Conservation (phyloP, 1,140 invertebrate species). For the Camponotus pennsylvanicus region DNA sequence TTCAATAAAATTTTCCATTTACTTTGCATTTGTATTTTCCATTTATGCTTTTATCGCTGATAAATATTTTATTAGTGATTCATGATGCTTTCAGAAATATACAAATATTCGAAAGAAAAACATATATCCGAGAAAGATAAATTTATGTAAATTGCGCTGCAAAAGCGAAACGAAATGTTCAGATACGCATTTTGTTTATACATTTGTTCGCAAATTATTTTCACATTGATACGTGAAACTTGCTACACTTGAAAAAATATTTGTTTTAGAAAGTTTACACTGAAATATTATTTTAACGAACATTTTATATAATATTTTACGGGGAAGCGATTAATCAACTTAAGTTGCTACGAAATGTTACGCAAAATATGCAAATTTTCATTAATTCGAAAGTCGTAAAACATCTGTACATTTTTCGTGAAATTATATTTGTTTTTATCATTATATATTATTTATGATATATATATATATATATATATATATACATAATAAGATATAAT, state of each 20-base stretch:
- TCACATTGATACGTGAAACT: slow-evolving; percentile 14
- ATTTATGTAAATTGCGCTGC: slow-evolving; percentile 16
- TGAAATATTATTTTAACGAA: slow-evolving; percentile 36
- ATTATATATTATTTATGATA: not conserved
- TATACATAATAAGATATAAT: too few relatives aligned
- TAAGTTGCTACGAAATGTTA: slow-evolving; percentile 6
- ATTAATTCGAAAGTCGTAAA: not conserved
- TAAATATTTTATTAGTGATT: slow-evolving; percentile 47
- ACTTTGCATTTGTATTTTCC: slow-evolving; percentile 13
- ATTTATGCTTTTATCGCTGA: not conserved
- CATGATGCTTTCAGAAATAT: not conserved
- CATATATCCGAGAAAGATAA: slow-evolving; percentile 14
- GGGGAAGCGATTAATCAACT: slow-evolving; percentile 8
- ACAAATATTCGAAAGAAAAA: not conserved
- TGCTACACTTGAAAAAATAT: slow-evolving; percentile 45
- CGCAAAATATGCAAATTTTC: slow-evolving; percentile 33
- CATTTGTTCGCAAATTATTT: slow-evolving; percentile 47
- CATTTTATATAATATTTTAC: not conserved
- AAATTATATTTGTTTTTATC: not conserved
- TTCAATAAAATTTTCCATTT: slow-evolving; percentile 3
- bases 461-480: too few relatives aligned
- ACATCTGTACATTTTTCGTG: not conserved
- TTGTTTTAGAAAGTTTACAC: slow-evolving; percentile 39
- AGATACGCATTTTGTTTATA: slow-evolving; percentile 28
- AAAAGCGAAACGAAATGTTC: slow-evolving; percentile 5